These are phyloP conservation scores for Apamea anceps DNA, from an alignment of 2,888 invertebrate genomes.

Conservation along the genomic window DNA sequence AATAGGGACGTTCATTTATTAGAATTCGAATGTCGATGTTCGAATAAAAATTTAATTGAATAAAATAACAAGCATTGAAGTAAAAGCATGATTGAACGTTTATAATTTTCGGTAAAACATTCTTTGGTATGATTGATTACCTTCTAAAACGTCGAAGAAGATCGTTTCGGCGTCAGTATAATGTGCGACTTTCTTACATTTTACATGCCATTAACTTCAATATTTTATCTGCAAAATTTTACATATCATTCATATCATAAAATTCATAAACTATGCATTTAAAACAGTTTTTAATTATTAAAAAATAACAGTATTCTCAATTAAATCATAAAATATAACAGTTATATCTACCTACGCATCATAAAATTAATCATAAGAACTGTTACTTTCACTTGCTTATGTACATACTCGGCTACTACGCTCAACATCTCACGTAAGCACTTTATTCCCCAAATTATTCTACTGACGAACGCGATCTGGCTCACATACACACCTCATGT, in stretches of 20 bases:
- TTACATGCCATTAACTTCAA: background rate
- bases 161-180: background rate
- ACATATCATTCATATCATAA: background rate
- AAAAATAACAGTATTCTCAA: slow-evolving; percentile 3
- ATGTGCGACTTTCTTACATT: background rate
- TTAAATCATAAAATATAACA: slow-evolving; percentile 4
- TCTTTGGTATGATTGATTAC: slow-evolving; percentile 28
- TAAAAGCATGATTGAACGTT: slow-evolving; percentile 36
- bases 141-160: background rate
- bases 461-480: slow-evolving; percentile 37
- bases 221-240: background rate
- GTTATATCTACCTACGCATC: background rate
- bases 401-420: slow-evolving; percentile 41
- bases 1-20: slow-evolving; percentile 11
- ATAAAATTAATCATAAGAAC: slow-evolving; percentile 15
- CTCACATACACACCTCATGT: slow-evolving; percentile 46
- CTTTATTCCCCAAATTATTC: slow-evolving; percentile 26
- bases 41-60: background rate
- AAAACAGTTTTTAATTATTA: background rate
- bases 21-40: background rate
- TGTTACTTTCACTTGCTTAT: slow-evolving; percentile 56
- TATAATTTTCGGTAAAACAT: background rate
- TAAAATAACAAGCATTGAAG: slow-evolving; percentile 1
- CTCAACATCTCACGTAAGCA: slow-evolving; percentile 61
- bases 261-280: background rate